Percentiles rank a stretch among this genome's conserved stretches.
phyloP scores from a whole-genome alignment of 2,888 invertebrate species.

The Molorchus minor region DNA sequence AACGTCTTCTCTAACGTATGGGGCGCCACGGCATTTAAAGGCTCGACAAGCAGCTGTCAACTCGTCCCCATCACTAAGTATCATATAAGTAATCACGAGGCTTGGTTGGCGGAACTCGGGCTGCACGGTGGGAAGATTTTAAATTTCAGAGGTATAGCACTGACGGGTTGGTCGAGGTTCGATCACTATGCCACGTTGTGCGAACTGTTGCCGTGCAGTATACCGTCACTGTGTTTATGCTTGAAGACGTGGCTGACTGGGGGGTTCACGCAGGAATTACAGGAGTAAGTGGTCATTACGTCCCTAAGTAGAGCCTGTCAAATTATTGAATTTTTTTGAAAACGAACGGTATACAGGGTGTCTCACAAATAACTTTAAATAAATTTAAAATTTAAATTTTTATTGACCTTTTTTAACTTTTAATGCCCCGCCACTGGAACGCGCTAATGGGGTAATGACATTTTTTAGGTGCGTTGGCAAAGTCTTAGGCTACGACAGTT shows the following conservation, averaged over 20 bases:
- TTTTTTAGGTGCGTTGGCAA: constrained; percentile 54
- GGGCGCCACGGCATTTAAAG: constrained; percentile 87
- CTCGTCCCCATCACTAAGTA: constrained; percentile 72
- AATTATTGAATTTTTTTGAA: no score
- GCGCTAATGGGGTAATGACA: neutral
- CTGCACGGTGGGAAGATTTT: constrained; percentile 64
- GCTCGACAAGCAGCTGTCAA: constrained; percentile 81
- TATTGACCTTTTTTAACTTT: no score
- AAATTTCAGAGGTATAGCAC: constrained; percentile 71
- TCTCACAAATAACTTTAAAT: no score
- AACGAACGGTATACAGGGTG: no score
- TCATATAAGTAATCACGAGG: constrained; percentile 80
- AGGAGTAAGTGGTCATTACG: constrained; percentile 57
- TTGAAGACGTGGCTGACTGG: constrained; percentile 66
- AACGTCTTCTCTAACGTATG: constrained; percentile 76
- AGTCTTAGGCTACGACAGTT: constrained; percentile 59
- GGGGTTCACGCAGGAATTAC: constrained; percentile 62
- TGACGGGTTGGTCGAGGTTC: constrained; percentile 73
- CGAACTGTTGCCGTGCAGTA: constrained; percentile 71
- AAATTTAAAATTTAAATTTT: no score
- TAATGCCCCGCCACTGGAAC: no score
- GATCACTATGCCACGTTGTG: constrained; percentile 79
- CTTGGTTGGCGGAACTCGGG: constrained; percentile 72
- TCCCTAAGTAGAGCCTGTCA: no score
- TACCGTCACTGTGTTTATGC: constrained; percentile 72